Base-by-base conservation (phyloP, 2,797 vertebrate genomes). In the Scyliorhinus canicula region DNA sequence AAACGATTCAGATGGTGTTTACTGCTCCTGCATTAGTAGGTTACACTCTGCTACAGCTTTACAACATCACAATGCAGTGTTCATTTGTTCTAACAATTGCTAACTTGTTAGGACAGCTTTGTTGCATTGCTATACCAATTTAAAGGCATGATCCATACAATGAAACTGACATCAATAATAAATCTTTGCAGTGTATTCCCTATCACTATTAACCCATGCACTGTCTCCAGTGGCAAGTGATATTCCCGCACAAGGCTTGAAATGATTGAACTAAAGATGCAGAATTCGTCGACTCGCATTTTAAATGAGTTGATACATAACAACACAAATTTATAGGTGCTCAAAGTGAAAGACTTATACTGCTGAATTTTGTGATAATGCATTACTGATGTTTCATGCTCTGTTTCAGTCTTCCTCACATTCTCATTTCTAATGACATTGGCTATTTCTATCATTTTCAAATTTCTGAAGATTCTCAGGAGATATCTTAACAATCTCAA, bases 1-100 rank as follows among this genome's bases (percentile, higher is more conserved):
- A 94, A 94, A 74, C 47, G 93, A 94, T 94, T 94, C 93, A 55
- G 67, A 94, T 94, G 93, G 93, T 94, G 93, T 94, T 94, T 94
- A 94, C 44, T 55, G 93, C 93, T 93, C 47, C 93, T 50, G 44
- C 67, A 50, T 71, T 52, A 69, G 67, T 52, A 35, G 65, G 14
- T 94, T 35, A 35, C 26, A 52, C 67, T 74, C 65, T 65, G 26
- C 50, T 52, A 50, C 63, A 28, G 50, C 65, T 44, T 69, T 31
- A 65, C 63, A 52, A 44, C 93, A 91, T 91, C 88, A 65, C 88
- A 26, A 65, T 74, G 65, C 31, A 52, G 47, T n/a, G 93, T 35
- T 31, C 93, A 69, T 50, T 94, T 94, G 12, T 71, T 63, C n/a
- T 65, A 63, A 65, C 60, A 91, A 65, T 57, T 91, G 88, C 60